Percentiles rank a stretch among this genome's conserved stretches.
These are phyloP conservation scores for Corythornis cristatus DNA, from an alignment of 2,113 vertebrate species.

Conservation along the genomic window DNA sequence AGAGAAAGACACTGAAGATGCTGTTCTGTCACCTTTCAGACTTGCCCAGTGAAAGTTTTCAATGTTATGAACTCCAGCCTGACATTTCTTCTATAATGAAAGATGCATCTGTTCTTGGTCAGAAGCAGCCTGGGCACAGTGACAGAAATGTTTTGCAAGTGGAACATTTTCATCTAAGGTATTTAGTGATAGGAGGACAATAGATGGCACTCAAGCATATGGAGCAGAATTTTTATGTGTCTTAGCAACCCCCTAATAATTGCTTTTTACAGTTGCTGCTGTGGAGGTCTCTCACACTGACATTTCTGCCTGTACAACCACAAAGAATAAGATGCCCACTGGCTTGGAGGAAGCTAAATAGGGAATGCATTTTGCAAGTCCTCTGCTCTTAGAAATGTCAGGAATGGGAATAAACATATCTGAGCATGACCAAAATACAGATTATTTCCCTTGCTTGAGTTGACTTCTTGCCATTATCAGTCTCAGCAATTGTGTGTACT, in stretches of 20 bases:
- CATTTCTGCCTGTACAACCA: neutral
- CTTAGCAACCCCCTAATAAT: neutral
- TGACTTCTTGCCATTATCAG: neutral
- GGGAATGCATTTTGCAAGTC: neutral
- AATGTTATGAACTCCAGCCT: neutral
- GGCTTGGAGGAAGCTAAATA: neutral
- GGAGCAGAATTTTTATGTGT: neutral
- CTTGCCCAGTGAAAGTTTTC: neutral
- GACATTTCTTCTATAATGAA: neutral
- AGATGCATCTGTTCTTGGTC: rapidly evolving
- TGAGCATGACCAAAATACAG: neutral
- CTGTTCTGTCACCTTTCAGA: neutral
- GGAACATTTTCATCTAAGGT: neutral
- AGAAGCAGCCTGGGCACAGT: neutral
- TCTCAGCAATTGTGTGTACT: neutral
- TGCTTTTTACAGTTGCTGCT: neutral
- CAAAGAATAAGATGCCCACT: rapidly evolving
- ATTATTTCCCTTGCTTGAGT: neutral
- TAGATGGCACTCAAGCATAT: neutral
- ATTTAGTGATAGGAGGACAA: neutral
- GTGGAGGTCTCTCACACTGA: neutral
- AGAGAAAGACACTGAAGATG: neutral
- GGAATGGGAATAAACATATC: neutral
- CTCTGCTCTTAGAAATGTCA: neutral
- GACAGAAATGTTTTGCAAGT: neutral